These are phyloP conservation scores for Dendrolimus kikuchii DNA, from an alignment of 1,140 invertebrate genomes.

Conservation along the genomic window DNA sequence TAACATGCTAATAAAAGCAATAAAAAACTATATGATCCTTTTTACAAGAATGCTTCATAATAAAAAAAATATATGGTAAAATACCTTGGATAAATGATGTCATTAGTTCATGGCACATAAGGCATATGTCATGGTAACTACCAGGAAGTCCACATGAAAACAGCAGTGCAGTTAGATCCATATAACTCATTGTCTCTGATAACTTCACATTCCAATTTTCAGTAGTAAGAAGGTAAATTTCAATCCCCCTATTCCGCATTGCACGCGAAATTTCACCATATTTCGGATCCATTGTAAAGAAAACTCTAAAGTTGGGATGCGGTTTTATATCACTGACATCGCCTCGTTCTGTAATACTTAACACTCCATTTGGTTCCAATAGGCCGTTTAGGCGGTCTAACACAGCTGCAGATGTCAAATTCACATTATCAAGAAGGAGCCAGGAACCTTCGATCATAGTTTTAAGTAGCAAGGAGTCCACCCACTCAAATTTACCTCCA, in stretches of 20 bases:
- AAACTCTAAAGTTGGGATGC: conserved; percentile 93
- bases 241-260: conserved; percentile 97
- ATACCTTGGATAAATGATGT: conserved; percentile 59
- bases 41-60: too few species aligned
- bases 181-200: conserved; percentile 47
- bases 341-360: conserved; percentile 94
- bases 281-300: conserved; percentile 95
- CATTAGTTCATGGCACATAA: conserved; percentile 58
- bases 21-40: conserved; percentile 4
- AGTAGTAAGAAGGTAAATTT: conserved; percentile 82
- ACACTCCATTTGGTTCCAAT: conserved; percentile 92
- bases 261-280: conserved; percentile 97
- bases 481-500: conserved; percentile 96
- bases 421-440: conserved; percentile 97
- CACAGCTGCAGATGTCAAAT: conserved; percentile 96
- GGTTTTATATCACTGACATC: conserved; percentile 85
- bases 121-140: conserved; percentile 48
- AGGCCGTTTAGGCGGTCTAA: conserved; percentile 96
- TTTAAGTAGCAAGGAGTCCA: conserved; percentile 94
- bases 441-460: conserved; percentile 88
- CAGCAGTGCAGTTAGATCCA: conserved; percentile 60
- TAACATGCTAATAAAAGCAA: not conserved
- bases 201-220: conserved; percentile 44
- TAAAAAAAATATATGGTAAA: too few species aligned
- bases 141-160: conserved; percentile 48